phyloP scores from a whole-genome alignment of 2,888 invertebrate species.

The Melanostoma mellinum region DNA sequence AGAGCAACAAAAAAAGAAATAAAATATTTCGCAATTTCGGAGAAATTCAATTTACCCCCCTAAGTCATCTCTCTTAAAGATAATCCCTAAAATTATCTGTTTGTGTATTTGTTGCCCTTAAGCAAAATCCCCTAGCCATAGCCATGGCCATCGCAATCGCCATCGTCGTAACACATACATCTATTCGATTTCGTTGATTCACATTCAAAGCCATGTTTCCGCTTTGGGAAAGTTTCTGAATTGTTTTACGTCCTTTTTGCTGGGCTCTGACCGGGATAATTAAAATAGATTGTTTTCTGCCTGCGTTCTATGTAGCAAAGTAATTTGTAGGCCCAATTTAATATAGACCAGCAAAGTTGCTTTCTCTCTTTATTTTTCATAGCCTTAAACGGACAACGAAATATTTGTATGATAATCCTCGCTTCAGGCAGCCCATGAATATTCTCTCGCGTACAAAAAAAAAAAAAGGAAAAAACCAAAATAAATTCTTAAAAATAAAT shows the following conservation, averaged over 20 bases:
- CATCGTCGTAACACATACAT: conserved; percentile 1
- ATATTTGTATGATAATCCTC: not conserved
- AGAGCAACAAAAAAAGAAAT: not conserved
- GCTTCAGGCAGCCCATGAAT: conserved; percentile 11
- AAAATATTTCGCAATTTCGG: conserved; percentile 3
- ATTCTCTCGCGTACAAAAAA: not conserved
- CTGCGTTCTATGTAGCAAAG: conserved; percentile 8
- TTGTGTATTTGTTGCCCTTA: not conserved
- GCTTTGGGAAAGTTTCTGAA: not conserved
- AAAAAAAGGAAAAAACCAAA: no score
- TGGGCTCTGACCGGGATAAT: conserved; percentile 13
- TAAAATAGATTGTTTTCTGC: conserved; percentile 25
- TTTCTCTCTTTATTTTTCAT: no score
- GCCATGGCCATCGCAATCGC: no score
- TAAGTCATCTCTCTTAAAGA: not conserved
- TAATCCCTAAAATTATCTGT: conserved; percentile 10
- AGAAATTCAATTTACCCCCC: conserved; percentile 43
- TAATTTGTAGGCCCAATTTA: conserved; percentile 13
- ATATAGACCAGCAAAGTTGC: not conserved
- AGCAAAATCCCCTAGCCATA: no score
- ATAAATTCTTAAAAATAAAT: not conserved
- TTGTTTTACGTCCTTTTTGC: not conserved
- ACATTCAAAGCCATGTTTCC: conserved; percentile 32
- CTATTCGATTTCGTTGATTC: conserved; percentile 36
- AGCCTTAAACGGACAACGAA: no score